Evolutionary conservation across 2,888 invertebrate species (phyloP).

Genomic region (Trachelus tabidus): DNA sequence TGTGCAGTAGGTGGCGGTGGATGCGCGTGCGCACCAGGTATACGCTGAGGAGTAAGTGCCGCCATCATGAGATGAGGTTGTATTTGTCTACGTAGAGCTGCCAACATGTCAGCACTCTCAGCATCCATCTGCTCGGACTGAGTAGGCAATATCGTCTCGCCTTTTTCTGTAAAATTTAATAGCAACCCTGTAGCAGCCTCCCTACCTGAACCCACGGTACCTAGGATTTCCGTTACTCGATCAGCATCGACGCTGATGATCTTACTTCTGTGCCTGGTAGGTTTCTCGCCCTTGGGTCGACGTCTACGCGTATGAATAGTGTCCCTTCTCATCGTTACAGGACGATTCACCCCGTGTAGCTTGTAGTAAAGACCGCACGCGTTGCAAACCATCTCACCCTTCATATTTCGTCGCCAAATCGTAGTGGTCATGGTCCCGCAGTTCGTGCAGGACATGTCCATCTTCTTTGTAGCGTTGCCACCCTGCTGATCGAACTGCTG

Average conservation of each 20-base stretch:
- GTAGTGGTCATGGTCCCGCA: slow-evolving; percentile 98
- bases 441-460: slow-evolving; percentile 93
- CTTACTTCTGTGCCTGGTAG: slow-evolving; percentile 62
- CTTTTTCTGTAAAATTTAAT: slow-evolving; percentile 47
- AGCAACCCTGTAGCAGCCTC: slow-evolving; percentile 2
- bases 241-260: neutral
- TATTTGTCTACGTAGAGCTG: slow-evolving; percentile 76
- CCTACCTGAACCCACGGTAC: neutral
- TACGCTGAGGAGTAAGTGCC: slow-evolving; percentile 69
- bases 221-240: neutral
- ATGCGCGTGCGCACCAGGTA: slow-evolving; percentile 50
- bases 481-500: slow-evolving; percentile 56
- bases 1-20: slow-evolving; percentile 49
- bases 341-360: slow-evolving; percentile 93
- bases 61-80: slow-evolving; percentile 79
- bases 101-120: slow-evolving; percentile 76
- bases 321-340: slow-evolving; percentile 95
- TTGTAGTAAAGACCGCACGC: slow-evolving; percentile 98
- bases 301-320: slow-evolving; percentile 95
- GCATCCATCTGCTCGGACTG: slow-evolving; percentile 61
- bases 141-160: slow-evolving; percentile 39
- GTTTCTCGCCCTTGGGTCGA: slow-evolving; percentile 79
- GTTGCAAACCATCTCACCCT: slow-evolving; percentile 99
- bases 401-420: slow-evolving; percentile 95
- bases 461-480: slow-evolving; percentile 61